These are phyloP conservation scores for Tragelaphus imberbis DNA, from an alignment of 2,113 vertebrate species.

Conservation along the genomic window DNA sequence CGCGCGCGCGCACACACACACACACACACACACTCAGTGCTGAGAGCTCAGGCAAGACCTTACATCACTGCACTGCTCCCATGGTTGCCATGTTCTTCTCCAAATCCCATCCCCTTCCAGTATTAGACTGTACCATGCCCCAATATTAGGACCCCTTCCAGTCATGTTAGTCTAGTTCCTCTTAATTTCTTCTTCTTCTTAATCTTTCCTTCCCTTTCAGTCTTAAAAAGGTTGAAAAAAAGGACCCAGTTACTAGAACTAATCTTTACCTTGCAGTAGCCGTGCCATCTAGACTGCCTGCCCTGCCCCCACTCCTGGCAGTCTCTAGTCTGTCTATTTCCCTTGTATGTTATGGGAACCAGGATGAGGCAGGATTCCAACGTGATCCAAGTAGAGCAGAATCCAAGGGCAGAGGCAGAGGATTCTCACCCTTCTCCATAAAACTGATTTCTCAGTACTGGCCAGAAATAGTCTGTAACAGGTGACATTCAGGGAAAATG, in stretches of 20 bases:
- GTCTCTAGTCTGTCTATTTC: not conserved
- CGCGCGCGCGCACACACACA: fast-evolving
- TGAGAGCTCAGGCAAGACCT: not conserved
- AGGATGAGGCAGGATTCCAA: not conserved
- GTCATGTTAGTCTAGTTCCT: not conserved
- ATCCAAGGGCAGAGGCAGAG: not conserved
- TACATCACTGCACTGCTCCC: not conserved
- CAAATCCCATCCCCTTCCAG: fast-evolving
- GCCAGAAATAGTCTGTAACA: not conserved
- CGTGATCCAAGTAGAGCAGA: not conserved
- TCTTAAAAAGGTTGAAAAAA: not conserved
- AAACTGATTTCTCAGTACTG: not conserved
- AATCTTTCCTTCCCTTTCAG: not conserved
- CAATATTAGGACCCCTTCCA: not conserved
- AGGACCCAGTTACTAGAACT: not conserved
- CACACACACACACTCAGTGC: fast-evolving
- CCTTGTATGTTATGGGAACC: not conserved
- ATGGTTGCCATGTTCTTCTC: fast-evolving
- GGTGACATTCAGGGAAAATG: not conserved
- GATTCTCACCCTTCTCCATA: not conserved
- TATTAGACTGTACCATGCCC: no score
- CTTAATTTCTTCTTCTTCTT: not conserved
- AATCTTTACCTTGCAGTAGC: not conserved
- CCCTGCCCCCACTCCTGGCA: not conserved
- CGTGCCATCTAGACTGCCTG: fast-evolving